Conservation (phyloP, 2,888 invertebrate species). For the Drosophila melanosoma region DNA sequence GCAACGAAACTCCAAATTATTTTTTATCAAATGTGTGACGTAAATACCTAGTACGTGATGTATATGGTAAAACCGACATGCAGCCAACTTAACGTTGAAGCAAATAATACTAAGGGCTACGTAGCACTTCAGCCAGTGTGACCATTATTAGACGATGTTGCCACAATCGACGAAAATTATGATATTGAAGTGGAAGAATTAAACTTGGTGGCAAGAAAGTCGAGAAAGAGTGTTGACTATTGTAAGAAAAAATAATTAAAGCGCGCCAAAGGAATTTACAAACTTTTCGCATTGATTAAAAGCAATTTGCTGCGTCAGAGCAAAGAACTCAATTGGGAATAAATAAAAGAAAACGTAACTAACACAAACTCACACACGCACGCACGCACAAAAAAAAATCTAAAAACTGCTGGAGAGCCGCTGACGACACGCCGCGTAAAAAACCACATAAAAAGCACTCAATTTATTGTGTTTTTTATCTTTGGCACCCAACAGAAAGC, state of each 20-base stretch:
- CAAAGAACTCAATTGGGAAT: background rate
- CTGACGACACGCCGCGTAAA: conserved; percentile 40
- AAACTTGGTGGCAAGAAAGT: conserved; percentile 70
- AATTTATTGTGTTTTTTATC: background rate
- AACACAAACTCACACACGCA: conserved; percentile 33
- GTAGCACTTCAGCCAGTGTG: conserved; percentile 50
- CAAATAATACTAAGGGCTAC: conserved; percentile 30
- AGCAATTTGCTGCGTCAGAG: conserved; percentile 18
- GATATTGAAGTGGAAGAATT: conserved; percentile 61
- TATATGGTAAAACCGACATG: background rate
- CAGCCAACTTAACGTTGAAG: conserved; percentile 46
- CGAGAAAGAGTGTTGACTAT: conserved; percentile 76
- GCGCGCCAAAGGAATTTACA: conserved; percentile 63
- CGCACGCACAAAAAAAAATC: conserved; percentile 18
- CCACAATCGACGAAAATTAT: conserved; percentile 79
- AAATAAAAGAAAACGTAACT: conserved; percentile 19
- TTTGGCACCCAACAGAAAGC: background rate
- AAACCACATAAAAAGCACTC: conserved; percentile 8
- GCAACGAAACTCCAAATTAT: background rate
- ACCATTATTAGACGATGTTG: conserved; percentile 82
- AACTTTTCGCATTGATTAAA: conserved; percentile 36
- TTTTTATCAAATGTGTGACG: conserved; percentile 19
- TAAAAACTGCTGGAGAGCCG: conserved; percentile 32
- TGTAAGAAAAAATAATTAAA: conserved; percentile 58
- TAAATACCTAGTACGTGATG: conserved; percentile 31